phyloP scores from a whole-genome alignment of 2,888 invertebrate genomes.

The Brachyptera risi region DNA sequence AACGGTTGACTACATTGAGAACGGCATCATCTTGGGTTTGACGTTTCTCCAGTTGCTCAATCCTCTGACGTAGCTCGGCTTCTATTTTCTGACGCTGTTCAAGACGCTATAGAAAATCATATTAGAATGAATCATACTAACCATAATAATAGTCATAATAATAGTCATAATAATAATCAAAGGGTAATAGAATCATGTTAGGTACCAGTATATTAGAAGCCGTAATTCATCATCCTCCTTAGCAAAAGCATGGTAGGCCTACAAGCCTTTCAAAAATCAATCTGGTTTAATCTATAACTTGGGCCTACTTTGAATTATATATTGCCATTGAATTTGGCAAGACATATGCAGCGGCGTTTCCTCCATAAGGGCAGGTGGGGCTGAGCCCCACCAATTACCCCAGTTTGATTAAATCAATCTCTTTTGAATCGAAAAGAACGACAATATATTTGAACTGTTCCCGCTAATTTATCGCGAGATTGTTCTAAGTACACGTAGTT shows the following conservation, averaged over 20 bases:
- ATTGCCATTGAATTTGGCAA: too few species aligned
- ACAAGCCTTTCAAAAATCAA: too few species aligned
- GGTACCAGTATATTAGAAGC: background rate
- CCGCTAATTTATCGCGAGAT: too few species aligned
- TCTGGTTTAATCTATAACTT: too few species aligned
- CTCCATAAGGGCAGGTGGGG: too few species aligned
- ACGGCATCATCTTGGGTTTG: constrained; percentile 98
- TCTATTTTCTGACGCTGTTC: constrained; percentile 89
- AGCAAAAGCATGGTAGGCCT: background rate
- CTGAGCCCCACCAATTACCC: too few species aligned
- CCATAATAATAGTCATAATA: background rate
- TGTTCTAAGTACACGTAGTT: too few species aligned
- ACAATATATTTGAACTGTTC: too few species aligned
- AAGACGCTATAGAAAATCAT: constrained; percentile 59
- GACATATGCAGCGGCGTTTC: too few species aligned
- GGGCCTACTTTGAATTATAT: too few species aligned
- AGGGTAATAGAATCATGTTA: background rate
- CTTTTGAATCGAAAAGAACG: too few species aligned
- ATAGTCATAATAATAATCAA: background rate
- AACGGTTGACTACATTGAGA: constrained; percentile 93
- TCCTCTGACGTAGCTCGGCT: constrained; percentile 80
- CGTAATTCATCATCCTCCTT: background rate
- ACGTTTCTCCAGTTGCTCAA: constrained; percentile 89
- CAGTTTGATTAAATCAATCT: too few species aligned
- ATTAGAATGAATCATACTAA: background rate